Base-by-base conservation (phyloP, 1,140 invertebrate species). In the Drosophila sulfurigaster region DNA sequence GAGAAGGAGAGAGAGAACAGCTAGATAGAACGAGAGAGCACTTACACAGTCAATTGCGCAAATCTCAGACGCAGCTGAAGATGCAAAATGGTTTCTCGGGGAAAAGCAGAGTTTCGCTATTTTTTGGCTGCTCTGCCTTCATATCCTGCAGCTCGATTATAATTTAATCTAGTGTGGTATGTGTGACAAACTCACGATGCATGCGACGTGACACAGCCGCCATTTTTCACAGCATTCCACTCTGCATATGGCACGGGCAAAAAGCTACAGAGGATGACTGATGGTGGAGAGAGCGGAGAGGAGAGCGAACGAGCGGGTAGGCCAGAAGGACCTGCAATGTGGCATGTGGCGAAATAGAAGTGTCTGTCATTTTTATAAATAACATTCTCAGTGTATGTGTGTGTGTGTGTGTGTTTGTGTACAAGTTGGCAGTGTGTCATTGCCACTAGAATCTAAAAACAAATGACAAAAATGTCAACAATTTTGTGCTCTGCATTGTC, bases 361-460 rank as follows among this genome's bases (percentile, higher is more conserved):
- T 87, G 82, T 88, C 83, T 88, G 83, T 87, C 82, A 88, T 87
- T 87, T 87, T 88, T 88, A 89, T 87, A 87, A 87, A 88, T 82
- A 87, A 87, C 80, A 87, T 80, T 88, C 74, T 79, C 41, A 67
- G 48, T 70, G 64, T 73, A 65, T 56, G 38, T 38, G n/a, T 69
- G 71, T 67, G 45, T 60, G 51, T 46, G 49, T 62, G 35, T 30
- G 49, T 57, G 51, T 54, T 60, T 49, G 59, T 63, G 30, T 10
- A 66, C 10, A 83, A 64, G 58, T 80, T 76, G 73, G 67, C 67
- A 75, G 52, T 75, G 68, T 75, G 82, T 87, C 82, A 86, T 87
- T 86, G 82, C 81, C 82, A 87, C 76, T 45, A 65, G 60, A 69
- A 60, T 87, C 82, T 87, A 82, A 86, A 87, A 88, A 88, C 78